These are phyloP conservation scores for Alectoris magna DNA, from an alignment of 2,797 vertebrate genomes.

Conservation along the genomic window DNA sequence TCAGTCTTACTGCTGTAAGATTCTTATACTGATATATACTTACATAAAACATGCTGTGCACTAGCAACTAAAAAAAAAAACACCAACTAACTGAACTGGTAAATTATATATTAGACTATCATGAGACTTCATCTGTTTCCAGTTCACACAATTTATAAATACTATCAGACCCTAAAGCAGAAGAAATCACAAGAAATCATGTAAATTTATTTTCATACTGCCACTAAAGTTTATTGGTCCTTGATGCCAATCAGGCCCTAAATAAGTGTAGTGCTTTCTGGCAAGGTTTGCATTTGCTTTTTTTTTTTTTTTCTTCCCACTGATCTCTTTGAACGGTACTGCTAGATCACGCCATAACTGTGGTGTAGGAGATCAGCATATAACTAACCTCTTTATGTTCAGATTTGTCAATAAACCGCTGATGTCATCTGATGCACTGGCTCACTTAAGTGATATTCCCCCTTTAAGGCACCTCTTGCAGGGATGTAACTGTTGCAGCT, in stretches of 20 bases:
- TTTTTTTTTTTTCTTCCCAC: not conserved
- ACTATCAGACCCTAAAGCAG: not conserved
- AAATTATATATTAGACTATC: not conserved
- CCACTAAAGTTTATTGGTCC: not conserved
- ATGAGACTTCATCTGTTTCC: not conserved
- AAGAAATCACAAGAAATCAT: not conserved
- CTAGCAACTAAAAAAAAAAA: not conserved
- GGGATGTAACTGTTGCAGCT: not conserved
- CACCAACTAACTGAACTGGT: not conserved
- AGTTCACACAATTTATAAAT: not conserved
- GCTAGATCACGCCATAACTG: not conserved
- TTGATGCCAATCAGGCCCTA: not conserved
- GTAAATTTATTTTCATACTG: not conserved
- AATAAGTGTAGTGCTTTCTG: not conserved
- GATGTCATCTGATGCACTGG: not conserved
- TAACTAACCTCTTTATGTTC: rapidly evolving
- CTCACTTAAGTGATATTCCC: rapidly evolving
- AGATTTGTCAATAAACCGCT: not conserved
- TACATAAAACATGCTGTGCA: not conserved
- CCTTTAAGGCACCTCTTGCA: too few species aligned
- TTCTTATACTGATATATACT: not conserved
- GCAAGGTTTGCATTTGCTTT: not conserved
- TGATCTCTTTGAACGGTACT: too few species aligned
- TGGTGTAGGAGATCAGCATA: not conserved
- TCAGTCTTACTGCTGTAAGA: not conserved